Evolutionary conservation across 2,888 invertebrate genomes (phyloP), one percentile per base, ranked within the genome.

Genomic region (Erpobdella octoculata): DNA sequence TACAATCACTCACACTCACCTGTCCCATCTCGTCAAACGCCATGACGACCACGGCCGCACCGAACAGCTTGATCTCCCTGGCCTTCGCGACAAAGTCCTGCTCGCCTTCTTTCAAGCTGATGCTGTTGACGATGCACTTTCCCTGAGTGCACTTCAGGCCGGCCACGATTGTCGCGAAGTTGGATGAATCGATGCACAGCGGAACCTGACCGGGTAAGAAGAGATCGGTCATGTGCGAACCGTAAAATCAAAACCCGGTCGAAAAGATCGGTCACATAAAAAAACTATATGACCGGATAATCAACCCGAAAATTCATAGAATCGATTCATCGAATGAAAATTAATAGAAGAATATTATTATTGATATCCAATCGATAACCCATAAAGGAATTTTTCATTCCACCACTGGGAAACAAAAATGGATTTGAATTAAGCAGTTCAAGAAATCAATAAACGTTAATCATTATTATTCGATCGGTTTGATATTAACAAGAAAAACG

Each of bases 11-110:
- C 9, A 5, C 12, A 48, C 4, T n/a, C 53, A 77, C 86, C 82
- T 87, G 87, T 64, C 87, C 87, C 33, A 81, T 78, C 78, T 87
- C 87, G 79, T 87, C 87, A 80, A 87, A 87, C 1, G 87, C 87
- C 87, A 87, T 87, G 46, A 87, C 82, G 18, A 87, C 86, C 0
- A 86, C 85, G 21, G 87, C 86, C 2, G 85, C 86, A 25, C 87
- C 87, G 78, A 85, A 85, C 72, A 83, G 79, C 74, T 83, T 84
- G 28, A 87, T 82, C n/a, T 80, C 80, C 67, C 75, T 79, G 5
- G 86, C 87, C 76, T 86, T 86, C n/a, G 79, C 76, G 5, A 86
- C 76, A 77, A 87, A 87, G 75, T 86, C 86, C 46, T 81, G 81
- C 77, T 86, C 86, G 4, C 87, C 87, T 78, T 86, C 87, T 78